phyloP scores from a whole-genome alignment of 2,888 invertebrate species.

The Zhuqinia jingwanae region DNA sequence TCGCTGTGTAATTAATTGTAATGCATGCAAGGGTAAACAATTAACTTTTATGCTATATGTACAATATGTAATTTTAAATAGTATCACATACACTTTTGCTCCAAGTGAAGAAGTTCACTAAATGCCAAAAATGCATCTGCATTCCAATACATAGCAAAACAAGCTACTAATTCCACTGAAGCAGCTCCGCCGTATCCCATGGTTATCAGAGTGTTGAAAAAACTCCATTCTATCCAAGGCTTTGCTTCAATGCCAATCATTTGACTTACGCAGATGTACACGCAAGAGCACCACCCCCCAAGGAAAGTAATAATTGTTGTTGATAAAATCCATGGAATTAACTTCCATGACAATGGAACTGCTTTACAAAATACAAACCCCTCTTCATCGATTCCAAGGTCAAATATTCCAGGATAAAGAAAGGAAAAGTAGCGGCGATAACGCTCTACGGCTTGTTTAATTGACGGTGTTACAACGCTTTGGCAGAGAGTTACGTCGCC shows the following conservation, averaged over 20 bases:
- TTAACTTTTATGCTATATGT: neutral
- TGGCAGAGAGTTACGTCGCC: too few relatives aligned
- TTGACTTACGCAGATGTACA: neutral
- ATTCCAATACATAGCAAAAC: neutral
- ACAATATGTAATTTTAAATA: slow-evolving; percentile 34
- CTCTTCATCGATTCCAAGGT: too few relatives aligned
- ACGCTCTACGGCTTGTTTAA: neutral
- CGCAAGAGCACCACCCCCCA: neutral
- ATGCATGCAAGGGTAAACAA: neutral
- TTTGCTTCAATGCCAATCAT: neutral
- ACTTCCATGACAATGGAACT: too few relatives aligned
- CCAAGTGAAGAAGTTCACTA: neutral
- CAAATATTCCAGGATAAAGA: too few relatives aligned
- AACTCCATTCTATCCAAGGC: neutral
- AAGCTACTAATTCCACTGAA: too few relatives aligned
- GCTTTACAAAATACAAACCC: too few relatives aligned
- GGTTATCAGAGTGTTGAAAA: neutral
- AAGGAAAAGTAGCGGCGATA: too few relatives aligned
- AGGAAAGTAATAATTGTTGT: neutral
- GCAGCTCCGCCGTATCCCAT: too few relatives aligned
- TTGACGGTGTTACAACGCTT: slow-evolving; percentile 3
- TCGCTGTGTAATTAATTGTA: too few relatives aligned
- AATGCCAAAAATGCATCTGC: neutral
- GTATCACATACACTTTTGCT: neutral
- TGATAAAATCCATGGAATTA: neutral